Evolutionary conservation across 2,888 invertebrate genomes (phyloP).

Genomic region (Agriopis leucophaearia): DNA sequence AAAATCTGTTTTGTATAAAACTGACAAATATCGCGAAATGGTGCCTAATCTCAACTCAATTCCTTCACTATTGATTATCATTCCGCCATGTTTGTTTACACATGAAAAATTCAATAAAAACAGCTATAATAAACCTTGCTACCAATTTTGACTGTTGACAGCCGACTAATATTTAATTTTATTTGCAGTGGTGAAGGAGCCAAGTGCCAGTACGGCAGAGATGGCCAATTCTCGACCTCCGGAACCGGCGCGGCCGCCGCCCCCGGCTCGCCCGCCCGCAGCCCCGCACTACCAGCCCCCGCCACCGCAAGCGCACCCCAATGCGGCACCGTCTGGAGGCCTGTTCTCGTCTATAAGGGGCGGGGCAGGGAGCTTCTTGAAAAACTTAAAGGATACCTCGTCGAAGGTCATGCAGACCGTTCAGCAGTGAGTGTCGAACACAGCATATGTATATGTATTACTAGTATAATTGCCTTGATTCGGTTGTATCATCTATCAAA

Average conservation of each 20-base stretch:
- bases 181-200: constrained; percentile 70
- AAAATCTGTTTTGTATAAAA: not conserved
- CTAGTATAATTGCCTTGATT: not conserved
- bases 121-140: not conserved
- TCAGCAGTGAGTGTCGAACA: constrained; percentile 90
- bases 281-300: constrained; percentile 69
- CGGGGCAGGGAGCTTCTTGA: constrained; percentile 96
- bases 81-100: not conserved
- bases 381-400: constrained; percentile 98
- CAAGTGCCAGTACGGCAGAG: constrained; percentile 60
- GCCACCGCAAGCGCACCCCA: constrained; percentile 60
- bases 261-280: constrained; percentile 64
- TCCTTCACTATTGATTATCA: too few species aligned
- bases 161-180: constrained; percentile 23
- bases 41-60: not conserved
- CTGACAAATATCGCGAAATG: not conserved
- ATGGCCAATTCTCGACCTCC: constrained; percentile 68
- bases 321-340: constrained; percentile 86
- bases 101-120: not conserved
- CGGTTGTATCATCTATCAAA: not conserved
- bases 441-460: not conserved
- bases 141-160: not conserved
- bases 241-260: constrained; percentile 72
- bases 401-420: constrained; percentile 98
- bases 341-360: constrained; percentile 95